A percentile compares a stretch with the other conserved stretches of the same genome.
phyloP scores from a whole-genome alignment of 2,113 vertebrate species.

The Chaetodon trifascialis region DNA sequence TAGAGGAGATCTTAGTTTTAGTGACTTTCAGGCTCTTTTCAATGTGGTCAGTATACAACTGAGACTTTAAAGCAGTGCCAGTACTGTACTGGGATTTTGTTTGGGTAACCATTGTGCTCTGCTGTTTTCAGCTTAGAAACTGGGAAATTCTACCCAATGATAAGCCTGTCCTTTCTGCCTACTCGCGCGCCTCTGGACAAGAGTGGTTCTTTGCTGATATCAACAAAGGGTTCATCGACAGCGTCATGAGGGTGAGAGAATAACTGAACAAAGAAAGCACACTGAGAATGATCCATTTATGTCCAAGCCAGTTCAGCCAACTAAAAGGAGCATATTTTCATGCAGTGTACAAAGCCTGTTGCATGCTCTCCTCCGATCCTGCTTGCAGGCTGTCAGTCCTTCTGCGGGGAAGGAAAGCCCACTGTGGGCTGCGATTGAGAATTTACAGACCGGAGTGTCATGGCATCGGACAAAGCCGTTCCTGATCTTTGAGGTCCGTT shows the following conservation, averaged over 20 bases:
- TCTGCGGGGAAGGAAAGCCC: slow-evolving; percentile 71
- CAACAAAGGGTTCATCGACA: slow-evolving; percentile 68
- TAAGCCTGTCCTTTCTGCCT: slow-evolving; percentile 71
- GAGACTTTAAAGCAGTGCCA: neutral
- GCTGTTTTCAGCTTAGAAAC: slow-evolving; percentile 76
- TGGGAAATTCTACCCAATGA: slow-evolving; percentile 72
- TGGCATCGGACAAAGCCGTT: slow-evolving; percentile 79
- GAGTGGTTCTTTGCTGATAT: slow-evolving; percentile 80
- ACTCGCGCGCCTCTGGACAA: slow-evolving; percentile 76
- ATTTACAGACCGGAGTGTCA: slow-evolving; percentile 72
- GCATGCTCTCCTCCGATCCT: slow-evolving; percentile 18
- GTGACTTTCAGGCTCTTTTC: slow-evolving; percentile 69
- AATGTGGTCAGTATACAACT: slow-evolving; percentile 71
- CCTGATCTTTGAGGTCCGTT: slow-evolving; percentile 78
- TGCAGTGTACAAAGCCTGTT: neutral
- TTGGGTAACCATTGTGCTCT: neutral
- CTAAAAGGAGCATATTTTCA: neutral
- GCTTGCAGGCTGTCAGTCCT: slow-evolving; percentile 66
- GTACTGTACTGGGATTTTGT: neutral
- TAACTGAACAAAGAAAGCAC: neutral
- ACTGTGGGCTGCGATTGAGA: slow-evolving; percentile 69
- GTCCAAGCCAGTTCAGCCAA: neutral
- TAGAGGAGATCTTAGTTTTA: slow-evolving; percentile 66
- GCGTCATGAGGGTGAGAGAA: slow-evolving; percentile 71
- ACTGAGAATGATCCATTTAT: neutral